A percentile compares a stretch with the other conserved stretches of the same genome.
Evolutionary conservation across 1,140 invertebrate genomes (phyloP).

Genomic region (Adelges cooleyi): DNA sequence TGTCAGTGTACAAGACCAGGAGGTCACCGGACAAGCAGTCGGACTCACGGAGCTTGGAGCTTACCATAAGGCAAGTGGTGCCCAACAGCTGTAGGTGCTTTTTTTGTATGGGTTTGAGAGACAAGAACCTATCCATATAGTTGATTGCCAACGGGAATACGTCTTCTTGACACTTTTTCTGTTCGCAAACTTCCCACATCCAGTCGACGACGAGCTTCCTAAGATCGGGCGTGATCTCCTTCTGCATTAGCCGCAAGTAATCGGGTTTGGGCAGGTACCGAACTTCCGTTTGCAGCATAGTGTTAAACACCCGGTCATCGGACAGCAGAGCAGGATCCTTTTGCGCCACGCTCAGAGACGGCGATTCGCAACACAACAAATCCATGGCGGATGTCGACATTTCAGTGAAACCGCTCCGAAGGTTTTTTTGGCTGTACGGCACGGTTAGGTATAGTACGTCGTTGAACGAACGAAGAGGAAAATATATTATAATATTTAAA

Average conservation of each 20-base stretch:
- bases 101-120: slow-evolving; percentile 62
- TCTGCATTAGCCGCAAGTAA: slow-evolving; percentile 77
- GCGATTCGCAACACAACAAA: slow-evolving; percentile 41
- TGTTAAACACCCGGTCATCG: slow-evolving; percentile 68
- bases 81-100: slow-evolving; percentile 79
- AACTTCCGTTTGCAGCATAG: slow-evolving; percentile 72
- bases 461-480: too few species aligned
- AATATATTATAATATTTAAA: too few species aligned
- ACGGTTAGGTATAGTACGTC: too few species aligned
- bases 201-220: slow-evolving; percentile 82
- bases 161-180: slow-evolving; percentile 79
- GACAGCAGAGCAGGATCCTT: slow-evolving; percentile 62
- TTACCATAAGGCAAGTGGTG: slow-evolving; percentile 74
- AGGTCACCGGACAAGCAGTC: slow-evolving; percentile 63
- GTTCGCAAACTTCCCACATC: slow-evolving; percentile 95
- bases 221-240: slow-evolving; percentile 78
- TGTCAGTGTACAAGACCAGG: slow-evolving; percentile 82
- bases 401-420: not conserved
- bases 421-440: too few species aligned
- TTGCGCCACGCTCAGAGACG: slow-evolving; percentile 39
- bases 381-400: slow-evolving; percentile 37
- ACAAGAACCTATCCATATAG: slow-evolving; percentile 84
- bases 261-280: slow-evolving; percentile 53
- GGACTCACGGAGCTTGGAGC: slow-evolving; percentile 75
- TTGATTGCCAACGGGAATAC: slow-evolving; percentile 83